Evolutionary conservation across 2,797 vertebrate species (phyloP).

Genomic region (Chrysocyon brachyurus): DNA sequence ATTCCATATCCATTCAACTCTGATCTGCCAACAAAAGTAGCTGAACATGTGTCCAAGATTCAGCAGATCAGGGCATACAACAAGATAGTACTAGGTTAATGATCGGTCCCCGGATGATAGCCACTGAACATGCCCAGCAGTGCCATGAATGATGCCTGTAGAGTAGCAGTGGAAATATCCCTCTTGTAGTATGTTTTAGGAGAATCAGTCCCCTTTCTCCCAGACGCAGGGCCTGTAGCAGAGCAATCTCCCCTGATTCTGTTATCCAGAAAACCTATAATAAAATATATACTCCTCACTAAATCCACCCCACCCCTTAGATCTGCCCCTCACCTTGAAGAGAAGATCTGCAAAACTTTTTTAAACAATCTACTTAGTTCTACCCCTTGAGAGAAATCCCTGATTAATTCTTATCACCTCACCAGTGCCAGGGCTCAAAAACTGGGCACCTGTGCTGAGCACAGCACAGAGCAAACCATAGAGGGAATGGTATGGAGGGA

Average conservation of each 20-base stretch:
- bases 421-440: conserved; percentile 94
- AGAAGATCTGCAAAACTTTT: conserved; percentile 3
- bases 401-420: conserved; percentile 72
- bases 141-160: conserved; percentile 93
- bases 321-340: conserved; percentile 28
- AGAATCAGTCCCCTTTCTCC: not conserved
- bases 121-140: conserved; percentile 94
- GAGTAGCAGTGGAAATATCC: not conserved
- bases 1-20: conserved; percentile 95
- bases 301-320: not conserved
- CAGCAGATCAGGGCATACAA: conserved; percentile 95
- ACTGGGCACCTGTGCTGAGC: conserved; percentile 93
- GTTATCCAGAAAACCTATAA: not conserved
- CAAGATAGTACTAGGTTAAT: conserved; percentile 94
- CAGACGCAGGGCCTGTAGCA: conserved; percentile 16
- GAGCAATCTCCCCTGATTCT: conserved; percentile 28
- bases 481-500: conserved; percentile 89
- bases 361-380: conserved; percentile 18
- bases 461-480: conserved; percentile 93
- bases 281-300: not conserved
- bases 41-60: conserved; percentile 94
- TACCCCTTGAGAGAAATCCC: conserved; percentile 41
- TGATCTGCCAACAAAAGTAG: conserved; percentile 95
- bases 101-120: conserved; percentile 93
- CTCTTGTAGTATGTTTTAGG: not conserved